Evolutionary conservation across 2,797 vertebrate genomes (phyloP).

Genomic region (Silurus aristotelis): DNA sequence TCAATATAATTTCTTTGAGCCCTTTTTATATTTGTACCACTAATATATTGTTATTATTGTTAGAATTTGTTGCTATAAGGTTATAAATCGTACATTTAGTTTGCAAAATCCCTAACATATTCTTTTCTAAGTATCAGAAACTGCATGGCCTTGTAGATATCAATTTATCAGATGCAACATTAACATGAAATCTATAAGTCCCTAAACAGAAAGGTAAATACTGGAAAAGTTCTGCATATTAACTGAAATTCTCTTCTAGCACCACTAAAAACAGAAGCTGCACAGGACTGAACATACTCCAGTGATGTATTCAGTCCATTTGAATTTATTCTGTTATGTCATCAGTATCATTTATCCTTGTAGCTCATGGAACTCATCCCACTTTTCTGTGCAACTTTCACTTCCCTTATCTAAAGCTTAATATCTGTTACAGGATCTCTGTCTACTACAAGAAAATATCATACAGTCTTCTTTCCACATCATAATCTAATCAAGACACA

Average conservation of each 20-base stretch:
- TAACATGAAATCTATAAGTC: neutral
- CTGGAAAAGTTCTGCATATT: neutral
- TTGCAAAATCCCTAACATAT: neutral
- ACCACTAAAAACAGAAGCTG: neutral
- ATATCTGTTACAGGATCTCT: slow-evolving; percentile 64
- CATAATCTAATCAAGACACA: slow-evolving; percentile 17
- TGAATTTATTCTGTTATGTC: slow-evolving; percentile 53
- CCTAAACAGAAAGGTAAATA: neutral
- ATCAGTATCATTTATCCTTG: slow-evolving; percentile 65
- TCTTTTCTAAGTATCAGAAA: neutral
- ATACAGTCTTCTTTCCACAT: slow-evolving; percentile 37
- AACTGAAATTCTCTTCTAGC: neutral
- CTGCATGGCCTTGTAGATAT: neutral
- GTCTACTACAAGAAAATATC: slow-evolving; percentile 59
- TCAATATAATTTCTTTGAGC: neutral
- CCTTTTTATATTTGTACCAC: too few species aligned
- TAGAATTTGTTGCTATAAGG: too few species aligned
- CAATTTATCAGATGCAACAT: neutral
- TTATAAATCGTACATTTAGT: neutral
- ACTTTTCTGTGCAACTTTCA: slow-evolving; percentile 48
- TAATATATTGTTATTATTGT: too few species aligned
- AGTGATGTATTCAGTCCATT: slow-evolving; percentile 61
- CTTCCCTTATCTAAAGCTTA: slow-evolving; percentile 58
- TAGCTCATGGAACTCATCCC: slow-evolving; percentile 54
- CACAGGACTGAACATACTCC: slow-evolving; percentile 10